Conservation (phyloP, 1,140 invertebrate genomes). For the Gryllus bimaculatus region DNA sequence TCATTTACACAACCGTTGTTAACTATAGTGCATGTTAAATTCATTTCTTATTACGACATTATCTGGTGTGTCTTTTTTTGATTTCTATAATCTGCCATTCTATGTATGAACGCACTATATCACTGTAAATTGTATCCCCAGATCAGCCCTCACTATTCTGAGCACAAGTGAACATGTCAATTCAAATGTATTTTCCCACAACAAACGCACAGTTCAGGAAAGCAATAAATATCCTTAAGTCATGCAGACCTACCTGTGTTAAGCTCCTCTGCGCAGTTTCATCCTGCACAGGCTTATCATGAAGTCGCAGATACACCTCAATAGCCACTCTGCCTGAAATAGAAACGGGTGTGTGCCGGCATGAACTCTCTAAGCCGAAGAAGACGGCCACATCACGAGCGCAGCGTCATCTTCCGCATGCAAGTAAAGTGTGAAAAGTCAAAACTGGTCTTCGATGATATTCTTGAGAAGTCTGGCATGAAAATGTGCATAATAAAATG, state of each 20-base stretch:
- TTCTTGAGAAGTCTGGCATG: constrained; percentile 87
- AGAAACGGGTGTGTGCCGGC: constrained; percentile 86
- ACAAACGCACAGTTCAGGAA: no score
- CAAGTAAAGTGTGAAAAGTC: constrained; percentile 99
- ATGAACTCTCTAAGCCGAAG: constrained; percentile 88
- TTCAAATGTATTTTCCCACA: no score
- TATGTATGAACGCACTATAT: no score
- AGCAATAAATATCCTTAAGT: no score
- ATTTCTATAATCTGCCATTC: no score
- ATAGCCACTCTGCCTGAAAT: constrained; percentile 89
- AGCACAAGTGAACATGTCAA: no score
- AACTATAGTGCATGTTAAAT: no score
- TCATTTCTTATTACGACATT: no score
- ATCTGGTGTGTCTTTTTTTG: no score
- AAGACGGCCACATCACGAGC: constrained; percentile 91
- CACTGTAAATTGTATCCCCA: no score
- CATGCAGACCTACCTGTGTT: constrained; percentile 62
- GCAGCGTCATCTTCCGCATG: constrained; percentile 96
- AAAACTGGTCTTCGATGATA: constrained; percentile 99
- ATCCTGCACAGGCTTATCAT: constrained; percentile 77
- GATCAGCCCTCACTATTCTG: no score
- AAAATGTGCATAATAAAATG: constrained; percentile 16
- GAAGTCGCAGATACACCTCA: constrained; percentile 80
- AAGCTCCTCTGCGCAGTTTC: constrained; percentile 66
- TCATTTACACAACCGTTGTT: no score